phyloP scores from a whole-genome alignment of 1,140 invertebrate species.

The Eupristina koningsbergeri region DNA sequence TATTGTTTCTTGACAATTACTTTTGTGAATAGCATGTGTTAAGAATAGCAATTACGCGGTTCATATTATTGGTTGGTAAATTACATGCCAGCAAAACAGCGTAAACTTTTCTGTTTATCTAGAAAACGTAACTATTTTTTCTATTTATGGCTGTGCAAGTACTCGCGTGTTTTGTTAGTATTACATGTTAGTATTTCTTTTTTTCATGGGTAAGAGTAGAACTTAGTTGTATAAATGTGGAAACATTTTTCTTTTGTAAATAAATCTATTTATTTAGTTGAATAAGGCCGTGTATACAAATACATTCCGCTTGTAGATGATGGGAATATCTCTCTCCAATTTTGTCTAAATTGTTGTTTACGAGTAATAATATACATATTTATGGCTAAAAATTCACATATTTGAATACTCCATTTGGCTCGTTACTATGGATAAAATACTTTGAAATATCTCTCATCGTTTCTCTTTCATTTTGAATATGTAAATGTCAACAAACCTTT shows the following conservation, averaged over 20 bases:
- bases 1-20: neutral
- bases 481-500: conserved; percentile 29
- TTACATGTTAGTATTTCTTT: conserved; percentile 15
- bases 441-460: conserved; percentile 18
- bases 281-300: neutral
- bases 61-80: no score
- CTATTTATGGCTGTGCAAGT: neutral
- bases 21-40: neutral
- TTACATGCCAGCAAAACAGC: no score
- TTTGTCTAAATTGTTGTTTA: neutral
- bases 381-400: neutral
- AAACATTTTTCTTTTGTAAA: neutral
- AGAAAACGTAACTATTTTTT: no score
- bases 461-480: conserved; percentile 30
- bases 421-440: conserved; percentile 20
- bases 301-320: neutral
- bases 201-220: neutral
- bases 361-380: neutral
- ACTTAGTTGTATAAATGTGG: no score
- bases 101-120: no score
- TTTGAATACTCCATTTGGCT: neutral
- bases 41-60: neutral
- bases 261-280: neutral
- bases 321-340: neutral
- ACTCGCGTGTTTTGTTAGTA: neutral